Evolutionary conservation across 2,888 invertebrate species (phyloP).

Genomic region (Lathronympha strigana): DNA sequence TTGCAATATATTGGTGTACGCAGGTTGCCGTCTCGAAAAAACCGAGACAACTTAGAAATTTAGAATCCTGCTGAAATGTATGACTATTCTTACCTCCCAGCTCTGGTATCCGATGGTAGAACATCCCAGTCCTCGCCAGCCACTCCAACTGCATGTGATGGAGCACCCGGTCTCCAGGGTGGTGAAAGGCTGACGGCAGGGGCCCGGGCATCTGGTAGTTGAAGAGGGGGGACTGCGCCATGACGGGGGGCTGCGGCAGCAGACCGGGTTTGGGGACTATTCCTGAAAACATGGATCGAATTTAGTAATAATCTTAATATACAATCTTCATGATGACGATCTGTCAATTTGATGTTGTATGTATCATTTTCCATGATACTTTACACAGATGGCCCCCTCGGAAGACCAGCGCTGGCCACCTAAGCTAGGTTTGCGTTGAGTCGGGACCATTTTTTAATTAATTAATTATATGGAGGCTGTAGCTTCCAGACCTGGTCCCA

Average conservation of each 20-base stretch:
- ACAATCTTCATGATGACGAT: too few relatives aligned
- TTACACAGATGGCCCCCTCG: too few relatives aligned
- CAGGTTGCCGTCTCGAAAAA: too few relatives aligned
- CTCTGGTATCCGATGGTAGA: conserved; percentile 94
- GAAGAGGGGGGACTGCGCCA: conserved; percentile 80
- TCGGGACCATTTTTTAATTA: too few relatives aligned
- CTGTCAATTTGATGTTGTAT: too few relatives aligned
- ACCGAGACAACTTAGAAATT: too few relatives aligned
- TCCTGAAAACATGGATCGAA: conserved; percentile 55
- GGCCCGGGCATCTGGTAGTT: conserved; percentile 70
- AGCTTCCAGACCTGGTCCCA: conserved; percentile 86
- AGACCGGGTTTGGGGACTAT: conserved; percentile 86
- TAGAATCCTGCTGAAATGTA: too few relatives aligned
- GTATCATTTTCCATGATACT: too few relatives aligned
- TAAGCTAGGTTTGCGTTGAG: too few relatives aligned
- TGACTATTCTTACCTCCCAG: conserved; percentile 89
- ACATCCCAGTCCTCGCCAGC: conserved; percentile 96
- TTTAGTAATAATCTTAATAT: neutral
- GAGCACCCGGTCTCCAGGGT: conserved; percentile 83
- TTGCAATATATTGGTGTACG: too few relatives aligned
- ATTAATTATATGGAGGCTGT: conserved; percentile 94
- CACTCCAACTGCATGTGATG: conserved; percentile 95
- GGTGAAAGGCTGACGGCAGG: conserved; percentile 79
- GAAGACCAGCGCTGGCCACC: too few relatives aligned
- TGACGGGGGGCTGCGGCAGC: conserved; percentile 81